A percentile compares a stretch with the other conserved stretches of the same genome.
These are phyloP conservation scores for Myzus persicae DNA, from an alignment of 1,140 invertebrate genomes.

Conservation along the genomic window DNA sequence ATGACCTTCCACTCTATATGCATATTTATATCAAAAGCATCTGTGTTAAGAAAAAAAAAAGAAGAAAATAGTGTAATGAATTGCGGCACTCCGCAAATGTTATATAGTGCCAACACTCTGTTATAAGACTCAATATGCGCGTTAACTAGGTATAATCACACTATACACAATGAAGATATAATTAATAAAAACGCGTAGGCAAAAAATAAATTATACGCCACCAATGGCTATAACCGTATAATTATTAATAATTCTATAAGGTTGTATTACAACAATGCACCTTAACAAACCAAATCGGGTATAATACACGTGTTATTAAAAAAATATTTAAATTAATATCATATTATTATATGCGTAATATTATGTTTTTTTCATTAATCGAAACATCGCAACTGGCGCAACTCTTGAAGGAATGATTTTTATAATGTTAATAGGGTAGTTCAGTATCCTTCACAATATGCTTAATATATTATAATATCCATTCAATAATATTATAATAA, in stretches of 20 bases:
- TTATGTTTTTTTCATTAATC: neutral
- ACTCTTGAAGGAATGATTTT: neutral
- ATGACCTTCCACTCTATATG: neutral
- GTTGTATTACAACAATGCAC: neutral
- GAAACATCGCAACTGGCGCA: neutral
- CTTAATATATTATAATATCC: no score
- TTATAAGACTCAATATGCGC: neutral
- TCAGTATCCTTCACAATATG: neutral
- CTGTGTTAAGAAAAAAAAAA: neutral
- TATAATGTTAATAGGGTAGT: neutral
- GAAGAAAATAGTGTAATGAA: neutral
- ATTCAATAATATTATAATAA: neutral
- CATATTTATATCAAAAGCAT: neutral
- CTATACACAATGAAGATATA: neutral
- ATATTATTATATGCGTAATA: neutral
- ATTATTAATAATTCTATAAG: conserved; percentile 4
- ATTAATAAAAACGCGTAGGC: neutral
- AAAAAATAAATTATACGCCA: neutral
- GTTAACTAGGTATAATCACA: neutral
- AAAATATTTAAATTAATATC: neutral
- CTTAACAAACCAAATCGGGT: neutral
- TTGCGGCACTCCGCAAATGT: neutral
- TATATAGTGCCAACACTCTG: neutral
- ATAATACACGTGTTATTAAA: neutral
- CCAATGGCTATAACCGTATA: neutral